Conservation (phyloP, 1,140 invertebrate genomes). For the Ostrea denselamellosa region DNA sequence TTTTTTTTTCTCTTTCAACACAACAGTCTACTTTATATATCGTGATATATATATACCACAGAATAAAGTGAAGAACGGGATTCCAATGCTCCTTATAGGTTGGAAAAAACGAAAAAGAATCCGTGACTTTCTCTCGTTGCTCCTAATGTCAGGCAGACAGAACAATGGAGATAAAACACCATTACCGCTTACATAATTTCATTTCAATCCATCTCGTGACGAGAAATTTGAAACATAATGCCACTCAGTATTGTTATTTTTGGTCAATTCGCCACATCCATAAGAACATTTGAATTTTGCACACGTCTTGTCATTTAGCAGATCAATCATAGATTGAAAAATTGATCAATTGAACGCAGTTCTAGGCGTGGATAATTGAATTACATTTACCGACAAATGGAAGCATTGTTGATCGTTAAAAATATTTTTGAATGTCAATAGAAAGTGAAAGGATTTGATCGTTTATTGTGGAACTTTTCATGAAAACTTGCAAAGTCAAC, state of each 20-base stretch:
- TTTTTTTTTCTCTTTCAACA: no score
- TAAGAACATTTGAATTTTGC: not conserved
- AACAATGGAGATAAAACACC: not conserved
- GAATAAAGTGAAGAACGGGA: no score
- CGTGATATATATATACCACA: no score
- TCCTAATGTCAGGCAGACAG: not conserved
- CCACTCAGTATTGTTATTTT: not conserved
- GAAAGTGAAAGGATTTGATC: constrained; percentile 32
- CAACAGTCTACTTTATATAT: no score
- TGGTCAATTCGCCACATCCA: not conserved
- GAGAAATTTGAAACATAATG: not conserved
- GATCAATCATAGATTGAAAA: not conserved
- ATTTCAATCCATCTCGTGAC: not conserved
- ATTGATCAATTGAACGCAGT: not conserved
- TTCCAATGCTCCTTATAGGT: no score
- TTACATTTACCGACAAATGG: not conserved
- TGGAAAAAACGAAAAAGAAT: not conserved
- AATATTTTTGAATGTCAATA: not conserved
- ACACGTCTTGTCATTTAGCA: not conserved
- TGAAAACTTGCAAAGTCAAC: not conserved
- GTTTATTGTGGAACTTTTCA: not conserved
- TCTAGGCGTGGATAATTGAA: not conserved
- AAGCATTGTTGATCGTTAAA: not conserved
- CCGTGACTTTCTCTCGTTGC: not conserved
- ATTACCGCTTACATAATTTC: not conserved